Percentiles rank a stretch among this genome's conserved stretches.
phyloP scores from a whole-genome alignment of 2,888 invertebrate species.

The Pheosia tremula region DNA sequence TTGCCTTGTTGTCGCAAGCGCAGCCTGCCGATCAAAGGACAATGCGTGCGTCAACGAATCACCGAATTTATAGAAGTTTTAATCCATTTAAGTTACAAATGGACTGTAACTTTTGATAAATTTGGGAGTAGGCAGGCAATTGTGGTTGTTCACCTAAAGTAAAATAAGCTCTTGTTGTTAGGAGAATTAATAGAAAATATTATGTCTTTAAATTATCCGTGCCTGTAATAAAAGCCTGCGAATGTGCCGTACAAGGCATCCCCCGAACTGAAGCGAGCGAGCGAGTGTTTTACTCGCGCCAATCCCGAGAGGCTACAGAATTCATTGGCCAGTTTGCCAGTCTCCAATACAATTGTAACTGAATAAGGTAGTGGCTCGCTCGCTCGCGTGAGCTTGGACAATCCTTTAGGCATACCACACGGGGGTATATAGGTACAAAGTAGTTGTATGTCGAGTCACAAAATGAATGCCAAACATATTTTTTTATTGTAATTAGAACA shows the following conservation, averaged over 20 bases:
- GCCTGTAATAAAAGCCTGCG: conserved; percentile 58
- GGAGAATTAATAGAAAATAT: conserved; percentile 39
- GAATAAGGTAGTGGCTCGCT: neutral
- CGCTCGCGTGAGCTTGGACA: neutral
- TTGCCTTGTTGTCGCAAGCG: too few species aligned
- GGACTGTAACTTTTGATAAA: too few species aligned
- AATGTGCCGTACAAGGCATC: conserved; percentile 68
- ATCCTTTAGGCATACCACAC: conserved; percentile 22
- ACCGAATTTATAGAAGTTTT: too few species aligned
- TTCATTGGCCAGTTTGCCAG: too few species aligned
- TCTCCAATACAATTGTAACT: too few species aligned
- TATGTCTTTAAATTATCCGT: conserved; percentile 70
- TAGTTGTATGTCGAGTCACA: conserved; percentile 79
- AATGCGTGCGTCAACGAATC: too few species aligned
- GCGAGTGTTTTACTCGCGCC: neutral
- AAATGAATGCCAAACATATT: conserved; percentile 81
- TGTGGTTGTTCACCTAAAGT: neutral
- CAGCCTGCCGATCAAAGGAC: too few species aligned
- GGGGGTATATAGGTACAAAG: conserved; percentile 68
- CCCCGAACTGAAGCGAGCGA: conserved; percentile 5
- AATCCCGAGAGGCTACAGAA: too few species aligned
- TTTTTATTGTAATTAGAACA: conserved; percentile 62
- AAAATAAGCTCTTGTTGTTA: conserved; percentile 22
- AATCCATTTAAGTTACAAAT: too few species aligned
- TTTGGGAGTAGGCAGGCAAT: too few species aligned